phyloP scores from a whole-genome alignment of 2,113 vertebrate genomes.

The Bambusicola thoracicus region DNA sequence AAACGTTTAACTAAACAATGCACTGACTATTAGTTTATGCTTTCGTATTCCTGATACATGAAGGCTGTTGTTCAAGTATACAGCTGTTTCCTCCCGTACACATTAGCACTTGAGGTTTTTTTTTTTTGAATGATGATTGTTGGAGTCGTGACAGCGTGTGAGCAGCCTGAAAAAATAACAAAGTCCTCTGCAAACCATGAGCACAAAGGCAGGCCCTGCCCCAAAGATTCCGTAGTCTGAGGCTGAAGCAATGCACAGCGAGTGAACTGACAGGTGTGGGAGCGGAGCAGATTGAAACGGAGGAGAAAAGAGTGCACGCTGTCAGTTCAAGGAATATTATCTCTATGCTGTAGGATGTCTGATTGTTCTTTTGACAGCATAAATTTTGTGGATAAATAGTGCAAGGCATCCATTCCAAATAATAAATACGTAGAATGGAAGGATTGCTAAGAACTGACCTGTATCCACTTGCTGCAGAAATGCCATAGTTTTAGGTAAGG shows the following conservation, averaged over 20 bases:
- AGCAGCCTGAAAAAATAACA: neutral
- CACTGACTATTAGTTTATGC: neutral
- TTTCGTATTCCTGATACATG: neutral
- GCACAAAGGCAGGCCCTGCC: neutral
- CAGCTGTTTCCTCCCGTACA: neutral
- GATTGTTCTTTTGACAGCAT: neutral
- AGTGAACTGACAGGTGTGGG: neutral
- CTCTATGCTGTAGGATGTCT: neutral
- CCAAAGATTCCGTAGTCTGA: neutral
- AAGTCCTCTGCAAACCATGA: neutral
- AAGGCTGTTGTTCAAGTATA: neutral
- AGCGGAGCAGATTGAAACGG: neutral
- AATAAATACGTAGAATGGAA: fast-evolving
- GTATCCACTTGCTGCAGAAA: neutral
- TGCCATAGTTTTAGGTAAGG: neutral
- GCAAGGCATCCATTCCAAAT: neutral
- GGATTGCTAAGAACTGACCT: neutral
- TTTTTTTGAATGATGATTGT: neutral
- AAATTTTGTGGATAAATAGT: neutral
- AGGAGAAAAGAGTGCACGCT: neutral
- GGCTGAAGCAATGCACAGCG: neutral
- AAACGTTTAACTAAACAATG: neutral
- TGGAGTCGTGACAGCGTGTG: neutral
- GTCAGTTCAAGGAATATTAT: neutral
- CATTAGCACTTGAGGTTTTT: neutral